A percentile compares a stretch with the other conserved stretches of the same genome.
Conservation (phyloP, 2,888 invertebrate species). For the Pristionchus fissidentatus region DNA sequence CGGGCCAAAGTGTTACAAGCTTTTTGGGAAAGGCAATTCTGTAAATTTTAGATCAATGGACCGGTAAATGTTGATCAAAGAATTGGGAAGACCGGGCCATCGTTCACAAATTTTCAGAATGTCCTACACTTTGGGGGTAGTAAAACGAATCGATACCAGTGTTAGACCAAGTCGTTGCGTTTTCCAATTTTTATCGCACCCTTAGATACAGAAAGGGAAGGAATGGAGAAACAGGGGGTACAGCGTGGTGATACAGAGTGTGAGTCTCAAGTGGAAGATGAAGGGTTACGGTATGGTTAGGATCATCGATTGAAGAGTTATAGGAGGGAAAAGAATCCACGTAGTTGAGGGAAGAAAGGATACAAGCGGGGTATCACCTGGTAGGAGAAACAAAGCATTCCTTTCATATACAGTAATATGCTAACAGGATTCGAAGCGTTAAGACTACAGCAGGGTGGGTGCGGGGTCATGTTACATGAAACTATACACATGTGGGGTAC, state of each 20-base stretch:
- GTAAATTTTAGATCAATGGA: no score
- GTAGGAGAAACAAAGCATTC: background rate
- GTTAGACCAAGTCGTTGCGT: background rate
- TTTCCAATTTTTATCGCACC: slow-evolving; percentile 47
- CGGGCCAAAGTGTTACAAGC: no score
- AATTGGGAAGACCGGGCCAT: no score
- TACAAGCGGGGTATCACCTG: background rate
- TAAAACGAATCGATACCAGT: no score
- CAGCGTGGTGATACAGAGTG: background rate
- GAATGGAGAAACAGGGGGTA: slow-evolving; percentile 1
- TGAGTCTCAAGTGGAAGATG: background rate
- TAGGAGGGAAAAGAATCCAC: background rate
- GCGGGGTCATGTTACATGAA: background rate
- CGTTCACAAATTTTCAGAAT: no score
- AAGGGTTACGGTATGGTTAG: background rate
- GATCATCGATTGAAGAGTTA: background rate
- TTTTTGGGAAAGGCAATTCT: no score
- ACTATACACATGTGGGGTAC: background rate
- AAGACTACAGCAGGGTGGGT: background rate
- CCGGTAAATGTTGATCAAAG: no score
- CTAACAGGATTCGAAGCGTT: background rate
- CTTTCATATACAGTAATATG: background rate
- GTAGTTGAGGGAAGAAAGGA: background rate
- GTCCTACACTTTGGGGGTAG: no score
- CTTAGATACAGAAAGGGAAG: slow-evolving; percentile 40